These are phyloP conservation scores for Mungos mungo DNA, from an alignment of 2,113 vertebrate genomes.

Conservation along the genomic window DNA sequence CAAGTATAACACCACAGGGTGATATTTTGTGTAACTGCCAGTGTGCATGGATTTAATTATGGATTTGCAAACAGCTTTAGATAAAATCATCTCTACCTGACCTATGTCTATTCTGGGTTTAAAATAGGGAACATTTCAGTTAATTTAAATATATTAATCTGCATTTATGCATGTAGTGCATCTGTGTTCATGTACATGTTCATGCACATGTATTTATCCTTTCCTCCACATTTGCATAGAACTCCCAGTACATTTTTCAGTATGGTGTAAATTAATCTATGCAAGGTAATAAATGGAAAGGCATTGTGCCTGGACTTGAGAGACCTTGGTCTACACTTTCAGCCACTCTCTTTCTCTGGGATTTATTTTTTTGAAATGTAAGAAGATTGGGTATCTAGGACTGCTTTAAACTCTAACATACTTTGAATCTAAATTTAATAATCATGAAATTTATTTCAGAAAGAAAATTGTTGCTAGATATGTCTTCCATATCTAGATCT, in stretches of 20 bases:
- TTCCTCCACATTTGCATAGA: background rate
- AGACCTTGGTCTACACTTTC: background rate
- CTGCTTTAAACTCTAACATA: background rate
- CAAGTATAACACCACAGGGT: slow-evolving; percentile 30
- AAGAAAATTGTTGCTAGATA: background rate
- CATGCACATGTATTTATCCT: background rate
- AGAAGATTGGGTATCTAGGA: background rate
- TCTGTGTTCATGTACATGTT: background rate
- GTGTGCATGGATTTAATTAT: slow-evolving; percentile 62
- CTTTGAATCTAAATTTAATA: background rate
- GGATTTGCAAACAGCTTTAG: slow-evolving; percentile 71
- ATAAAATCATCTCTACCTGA: slow-evolving; percentile 54
- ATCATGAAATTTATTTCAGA: background rate
- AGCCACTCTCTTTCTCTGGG: background rate
- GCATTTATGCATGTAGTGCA: background rate
- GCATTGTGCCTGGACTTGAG: background rate
- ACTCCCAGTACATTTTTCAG: background rate
- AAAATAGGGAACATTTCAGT: background rate
- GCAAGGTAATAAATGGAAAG: background rate
- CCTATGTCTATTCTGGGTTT: slow-evolving; percentile 24
- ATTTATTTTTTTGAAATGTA: background rate
- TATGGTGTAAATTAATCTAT: background rate
- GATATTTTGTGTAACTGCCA: slow-evolving; percentile 59
- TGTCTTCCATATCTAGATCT: background rate
- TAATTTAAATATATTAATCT: slow-evolving; percentile 55